Base-by-base conservation (phyloP, 2,797 vertebrate genomes). In the Macropodus opercularis region DNA sequence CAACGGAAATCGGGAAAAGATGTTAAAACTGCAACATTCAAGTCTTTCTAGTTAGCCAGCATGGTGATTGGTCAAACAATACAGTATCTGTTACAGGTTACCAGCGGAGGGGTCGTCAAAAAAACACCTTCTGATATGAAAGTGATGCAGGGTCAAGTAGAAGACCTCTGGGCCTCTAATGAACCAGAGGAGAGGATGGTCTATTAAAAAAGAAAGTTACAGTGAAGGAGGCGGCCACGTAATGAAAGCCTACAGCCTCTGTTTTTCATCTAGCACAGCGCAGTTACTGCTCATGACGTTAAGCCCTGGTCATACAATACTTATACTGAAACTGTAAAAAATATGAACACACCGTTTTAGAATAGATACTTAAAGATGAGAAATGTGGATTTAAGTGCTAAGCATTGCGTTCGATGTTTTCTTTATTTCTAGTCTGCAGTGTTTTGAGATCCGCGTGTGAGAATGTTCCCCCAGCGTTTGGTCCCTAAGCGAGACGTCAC, bases 1-100 rank as follows among this genome's bases (percentile, higher is more conserved):
- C 53, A 65, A 71, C 46, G 24, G 53, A 56, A 53, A 68, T 71
- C 40, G 29, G 52, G 52, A 67, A 84, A 61, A 63, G 13, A 43
- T 72, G 56, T 70, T 12, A 60, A 75, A 79, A 81, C 14, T 64
- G 65, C 60, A 85, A 85, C 83, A 85, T 90, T 89, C 84, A 88
- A 80, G 80, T 87, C 51, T 81, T 73, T 80, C 62, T 84, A 68
- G 78, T 83, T 72, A 81, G 72, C 81, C 87, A 88, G 84, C 82
- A 83, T 80, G 79, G 76, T 84, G 85, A 86, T 89, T 80, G 72
- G 66, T 83, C 75, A 78, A 75, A 76, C 66, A 62, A 67, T 22
- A 72, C 47, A 69, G 41, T 63, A 71, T 62, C 15, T 49, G 31
- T 49, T 48, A 61, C 53, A 54, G 26, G 39, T 66, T 69, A 69